Evolutionary conservation across 1,140 invertebrate genomes (phyloP).

Genomic region (Phymastichus coffea): DNA sequence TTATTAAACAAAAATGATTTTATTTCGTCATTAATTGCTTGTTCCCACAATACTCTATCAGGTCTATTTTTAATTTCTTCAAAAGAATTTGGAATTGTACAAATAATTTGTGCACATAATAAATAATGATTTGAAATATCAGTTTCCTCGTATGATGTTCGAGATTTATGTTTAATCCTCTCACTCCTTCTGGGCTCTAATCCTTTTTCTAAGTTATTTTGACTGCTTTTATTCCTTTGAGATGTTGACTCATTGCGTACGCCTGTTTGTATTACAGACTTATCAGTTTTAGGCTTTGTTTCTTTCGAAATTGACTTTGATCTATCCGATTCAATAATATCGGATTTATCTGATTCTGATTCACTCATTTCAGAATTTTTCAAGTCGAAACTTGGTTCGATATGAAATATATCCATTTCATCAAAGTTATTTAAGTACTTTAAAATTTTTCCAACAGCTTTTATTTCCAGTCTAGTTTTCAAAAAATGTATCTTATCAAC

Average conservation of each 20-base stretch:
- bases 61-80: not conserved
- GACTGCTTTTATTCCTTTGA: no score
- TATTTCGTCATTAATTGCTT: not conserved
- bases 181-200: not conserved
- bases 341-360: no score
- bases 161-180: not conserved
- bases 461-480: constrained; percentile 33
- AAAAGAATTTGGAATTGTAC: not conserved
- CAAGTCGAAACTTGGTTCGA: no score
- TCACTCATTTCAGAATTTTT: no score
- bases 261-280: no score
- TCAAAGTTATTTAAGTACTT: no score
- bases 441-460: not conserved
- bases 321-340: no score
- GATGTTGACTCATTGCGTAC: no score
- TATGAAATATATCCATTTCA: no score
- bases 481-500: constrained; percentile 47
- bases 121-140: not conserved
- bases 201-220: no score
- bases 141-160: not conserved
- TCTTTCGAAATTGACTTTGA: no score
- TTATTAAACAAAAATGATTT: not conserved
- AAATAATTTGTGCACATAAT: not conserved
- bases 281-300: no score
- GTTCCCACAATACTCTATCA: not conserved